Percentiles rank a stretch among this genome's conserved stretches.
Conservation (phyloP, 2,797 vertebrate genomes). For the Rhadinocentrus ornatus region DNA sequence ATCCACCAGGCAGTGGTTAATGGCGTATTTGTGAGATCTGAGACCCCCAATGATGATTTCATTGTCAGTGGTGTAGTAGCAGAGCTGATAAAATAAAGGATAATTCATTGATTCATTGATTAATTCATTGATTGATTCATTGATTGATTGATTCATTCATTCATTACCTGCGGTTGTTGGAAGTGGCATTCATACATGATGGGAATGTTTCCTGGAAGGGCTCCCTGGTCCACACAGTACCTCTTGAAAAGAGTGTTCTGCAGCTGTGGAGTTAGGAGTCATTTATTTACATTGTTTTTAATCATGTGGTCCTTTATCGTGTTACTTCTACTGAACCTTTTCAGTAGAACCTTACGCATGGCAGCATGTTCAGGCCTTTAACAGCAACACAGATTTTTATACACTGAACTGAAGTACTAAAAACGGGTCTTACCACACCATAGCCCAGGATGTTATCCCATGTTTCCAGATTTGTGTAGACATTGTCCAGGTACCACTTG, state of each 20-base stretch:
- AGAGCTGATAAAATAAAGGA: constrained; percentile 36
- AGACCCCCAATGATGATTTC: constrained; percentile 60
- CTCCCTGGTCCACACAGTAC: constrained; percentile 57
- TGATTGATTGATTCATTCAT: not conserved
- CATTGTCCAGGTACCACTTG: constrained; percentile 57
- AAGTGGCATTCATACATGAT: constrained; percentile 49
- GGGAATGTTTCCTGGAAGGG: constrained; percentile 54
- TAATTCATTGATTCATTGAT: fast-evolving
- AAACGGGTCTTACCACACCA: constrained; percentile 52
- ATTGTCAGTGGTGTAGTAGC: constrained; percentile 48
- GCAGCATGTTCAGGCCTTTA: not conserved
- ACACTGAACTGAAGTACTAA: not conserved
- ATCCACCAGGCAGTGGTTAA: constrained; percentile 59
- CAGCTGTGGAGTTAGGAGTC: constrained; percentile 33
- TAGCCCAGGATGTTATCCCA: constrained; percentile 57
- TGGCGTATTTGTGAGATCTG: constrained; percentile 58
- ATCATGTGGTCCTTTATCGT: not conserved
- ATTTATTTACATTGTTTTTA: not conserved
- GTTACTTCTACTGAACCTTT: not conserved
- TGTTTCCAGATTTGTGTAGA: constrained; percentile 39
- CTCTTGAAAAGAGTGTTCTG: constrained; percentile 24
- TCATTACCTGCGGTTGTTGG: constrained; percentile 51
- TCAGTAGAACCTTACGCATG: not conserved
- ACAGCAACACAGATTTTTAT: not conserved
- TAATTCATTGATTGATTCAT: too few relatives aligned